Base-by-base conservation (phyloP, 2,113 vertebrate species). In the Gorilla gorilla region DNA sequence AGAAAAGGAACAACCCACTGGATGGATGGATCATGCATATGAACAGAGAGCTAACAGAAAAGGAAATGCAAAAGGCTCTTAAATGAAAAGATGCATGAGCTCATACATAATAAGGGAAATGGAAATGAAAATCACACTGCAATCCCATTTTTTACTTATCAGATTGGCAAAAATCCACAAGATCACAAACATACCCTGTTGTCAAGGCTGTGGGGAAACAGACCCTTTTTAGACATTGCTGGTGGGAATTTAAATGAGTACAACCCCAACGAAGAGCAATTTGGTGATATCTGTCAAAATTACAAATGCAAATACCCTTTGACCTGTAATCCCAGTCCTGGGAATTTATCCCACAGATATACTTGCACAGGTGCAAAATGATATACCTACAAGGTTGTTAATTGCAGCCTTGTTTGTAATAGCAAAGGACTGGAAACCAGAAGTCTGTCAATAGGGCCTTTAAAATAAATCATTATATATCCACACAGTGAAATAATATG, bases 211-310 rank as follows among this genome's bases (percentile, higher is more conserved):
- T 95, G 59, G 85, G 72, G 52, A 97, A 98, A 61, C 27, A 95
- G 82, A 13, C 32, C 59, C 50, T 79, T 90, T 92, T 95, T 64
- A 72, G 92, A 95, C 66, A 89, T 92, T 95, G 16, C 90, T 97
- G 72, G 76, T 96, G 90, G 95, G 82, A 94, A 97, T 95, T 97
- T 89, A 90, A 97, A 95, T 96, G 87, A 70, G 59, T 52, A 12
- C 25, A 93, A 91, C 79, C 64, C 88, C 88, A 78, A 43, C 72
- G 87, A 93, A 97, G 93, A 78, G 94, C 81, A 96, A 82, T 96
- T 97, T 96, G 66, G 48, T 93, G 72, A 90, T 96, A 96, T 68
- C 97, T 97, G 96, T 93, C 93, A 97, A 95, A 96, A 97, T 97
- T 96, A 95, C 84, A 94, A 78, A 98, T 95, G 93, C 72, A 96